Evolutionary conservation across 2,888 invertebrate genomes (phyloP).

Genomic region (Chorisops tibialis): DNA sequence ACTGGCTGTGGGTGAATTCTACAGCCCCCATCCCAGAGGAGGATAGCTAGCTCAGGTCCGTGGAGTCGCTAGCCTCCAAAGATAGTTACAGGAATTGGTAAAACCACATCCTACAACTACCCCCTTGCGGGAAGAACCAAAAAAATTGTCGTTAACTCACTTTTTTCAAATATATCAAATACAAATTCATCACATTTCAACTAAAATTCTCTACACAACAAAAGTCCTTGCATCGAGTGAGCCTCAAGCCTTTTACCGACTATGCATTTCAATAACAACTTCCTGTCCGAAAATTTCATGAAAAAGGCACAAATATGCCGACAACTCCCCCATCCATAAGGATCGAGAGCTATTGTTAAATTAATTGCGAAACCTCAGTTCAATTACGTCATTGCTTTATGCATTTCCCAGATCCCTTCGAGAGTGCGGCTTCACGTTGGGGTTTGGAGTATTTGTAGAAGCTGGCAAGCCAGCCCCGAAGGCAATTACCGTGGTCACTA

Average conservation of each 20-base stretch:
- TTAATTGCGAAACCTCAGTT: constrained; percentile 38
- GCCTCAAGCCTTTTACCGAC: too few relatives aligned
- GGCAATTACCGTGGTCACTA: constrained; percentile 37
- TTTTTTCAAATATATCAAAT: too few relatives aligned
- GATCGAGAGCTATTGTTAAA: constrained; percentile 36
- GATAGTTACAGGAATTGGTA: too few relatives aligned
- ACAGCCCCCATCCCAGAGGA: too few relatives aligned
- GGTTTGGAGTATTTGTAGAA: constrained; percentile 3
- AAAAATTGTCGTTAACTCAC: too few relatives aligned
- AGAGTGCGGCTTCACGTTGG: neutral
- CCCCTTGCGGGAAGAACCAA: too few relatives aligned
- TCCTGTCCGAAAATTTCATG: neutral
- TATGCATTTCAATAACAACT: too few relatives aligned
- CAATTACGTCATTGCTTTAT: constrained; percentile 18
- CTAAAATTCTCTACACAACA: neutral
- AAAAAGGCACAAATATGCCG: neutral
- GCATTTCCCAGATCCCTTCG: neutral
- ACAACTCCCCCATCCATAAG: constrained; percentile 2
- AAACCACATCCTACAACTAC: too few relatives aligned
- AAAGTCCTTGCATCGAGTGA: neutral
- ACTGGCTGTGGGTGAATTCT: too few relatives aligned
- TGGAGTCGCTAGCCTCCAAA: too few relatives aligned
- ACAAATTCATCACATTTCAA: too few relatives aligned
- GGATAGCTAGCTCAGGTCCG: too few relatives aligned
- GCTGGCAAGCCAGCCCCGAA: neutral